These are phyloP conservation scores for Ictalurus furcatus DNA, from an alignment of 2,113 vertebrate species.

Conservation along the genomic window DNA sequence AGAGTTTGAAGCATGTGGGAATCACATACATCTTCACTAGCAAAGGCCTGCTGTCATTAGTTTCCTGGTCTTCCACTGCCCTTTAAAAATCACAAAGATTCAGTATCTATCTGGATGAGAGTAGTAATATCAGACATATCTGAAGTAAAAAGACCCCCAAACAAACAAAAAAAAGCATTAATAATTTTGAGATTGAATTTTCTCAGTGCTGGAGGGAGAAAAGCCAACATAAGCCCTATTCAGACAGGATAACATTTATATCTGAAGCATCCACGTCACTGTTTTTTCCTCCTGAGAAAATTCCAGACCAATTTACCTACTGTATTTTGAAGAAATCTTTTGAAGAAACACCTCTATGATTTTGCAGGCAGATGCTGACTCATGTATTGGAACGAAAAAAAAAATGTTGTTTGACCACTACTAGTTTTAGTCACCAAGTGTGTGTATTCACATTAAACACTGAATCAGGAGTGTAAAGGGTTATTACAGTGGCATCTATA, in stretches of 20 bases:
- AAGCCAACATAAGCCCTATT: background rate
- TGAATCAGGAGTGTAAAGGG: background rate
- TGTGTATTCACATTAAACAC: background rate
- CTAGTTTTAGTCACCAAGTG: background rate
- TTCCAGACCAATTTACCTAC: background rate
- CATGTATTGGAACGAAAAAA: background rate
- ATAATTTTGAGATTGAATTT: background rate
- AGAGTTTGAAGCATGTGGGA: background rate
- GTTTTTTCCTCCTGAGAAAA: background rate
- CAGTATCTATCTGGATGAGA: background rate
- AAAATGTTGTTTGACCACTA: background rate
- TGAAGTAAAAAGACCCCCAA: background rate
- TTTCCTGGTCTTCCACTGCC: background rate
- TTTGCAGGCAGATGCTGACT: background rate
- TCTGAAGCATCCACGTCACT: background rate
- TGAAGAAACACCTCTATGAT: background rate
- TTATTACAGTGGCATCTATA: background rate
- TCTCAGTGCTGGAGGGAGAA: background rate
- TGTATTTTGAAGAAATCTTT: background rate
- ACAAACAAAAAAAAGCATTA: background rate
- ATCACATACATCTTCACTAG: background rate
- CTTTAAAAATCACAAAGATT: background rate
- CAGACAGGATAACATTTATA: background rate
- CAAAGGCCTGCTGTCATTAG: background rate
- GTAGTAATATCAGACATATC: background rate